Conservation (phyloP, 1,140 invertebrate species). For the Zaprionus davidi region DNA sequence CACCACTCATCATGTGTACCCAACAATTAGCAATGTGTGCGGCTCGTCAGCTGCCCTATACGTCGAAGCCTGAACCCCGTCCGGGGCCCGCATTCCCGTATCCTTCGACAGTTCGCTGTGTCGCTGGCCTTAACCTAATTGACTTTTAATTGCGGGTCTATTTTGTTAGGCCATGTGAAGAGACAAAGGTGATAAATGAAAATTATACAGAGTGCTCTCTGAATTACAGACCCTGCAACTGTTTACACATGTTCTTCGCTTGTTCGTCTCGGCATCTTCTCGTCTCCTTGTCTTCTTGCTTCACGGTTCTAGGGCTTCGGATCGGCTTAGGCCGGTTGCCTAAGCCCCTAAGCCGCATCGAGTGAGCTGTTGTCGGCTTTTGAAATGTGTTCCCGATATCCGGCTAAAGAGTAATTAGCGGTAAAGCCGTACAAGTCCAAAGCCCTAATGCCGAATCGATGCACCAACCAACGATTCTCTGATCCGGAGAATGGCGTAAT, state of each 20-base stretch:
- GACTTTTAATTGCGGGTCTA: conserved; percentile 76
- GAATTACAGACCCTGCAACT: conserved; percentile 57
- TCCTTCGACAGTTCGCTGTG: conserved; percentile 39
- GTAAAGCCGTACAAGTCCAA: conserved; percentile 69
- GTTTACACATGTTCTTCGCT: conserved; percentile 30
- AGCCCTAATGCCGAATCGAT: conserved; percentile 33
- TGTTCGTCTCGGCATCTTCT: not conserved
- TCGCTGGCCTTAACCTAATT: conserved; percentile 52
- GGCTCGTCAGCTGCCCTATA: conserved; percentile 60
- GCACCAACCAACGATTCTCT: conserved; percentile 13
- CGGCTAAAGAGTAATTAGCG: conserved; percentile 68
- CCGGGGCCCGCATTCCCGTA: conserved; percentile 20
- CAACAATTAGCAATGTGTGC: conserved; percentile 75
- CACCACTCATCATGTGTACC: conserved; percentile 58
- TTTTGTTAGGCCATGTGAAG: conserved; percentile 37
- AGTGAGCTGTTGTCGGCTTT: conserved; percentile 29
- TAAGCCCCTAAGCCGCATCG: conserved; percentile 46
- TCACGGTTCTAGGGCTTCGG: conserved; percentile 28
- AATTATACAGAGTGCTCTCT: conserved; percentile 45
- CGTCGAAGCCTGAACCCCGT: conserved; percentile 38
- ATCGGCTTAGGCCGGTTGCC: conserved; percentile 19
- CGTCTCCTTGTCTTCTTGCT: conserved; percentile 8
- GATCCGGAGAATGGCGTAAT: conserved; percentile 38
- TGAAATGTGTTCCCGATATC: conserved; percentile 53
- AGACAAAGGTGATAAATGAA: conserved; percentile 64